Conservation (phyloP, 2,113 vertebrate species). For the Eptesicus fuscus region DNA sequence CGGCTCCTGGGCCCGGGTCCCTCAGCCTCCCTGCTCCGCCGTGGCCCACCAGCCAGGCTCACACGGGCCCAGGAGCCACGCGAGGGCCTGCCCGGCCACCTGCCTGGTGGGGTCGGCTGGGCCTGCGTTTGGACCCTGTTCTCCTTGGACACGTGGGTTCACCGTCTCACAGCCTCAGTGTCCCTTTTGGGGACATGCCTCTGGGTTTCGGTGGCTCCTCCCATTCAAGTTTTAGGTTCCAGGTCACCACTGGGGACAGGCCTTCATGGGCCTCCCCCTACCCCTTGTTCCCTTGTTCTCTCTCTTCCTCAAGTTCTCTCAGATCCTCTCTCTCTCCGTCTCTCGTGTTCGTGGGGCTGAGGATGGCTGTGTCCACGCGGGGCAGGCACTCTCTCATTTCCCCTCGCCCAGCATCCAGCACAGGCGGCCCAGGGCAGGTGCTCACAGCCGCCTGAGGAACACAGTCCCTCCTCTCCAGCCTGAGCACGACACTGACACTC, state of each 20-base stretch:
- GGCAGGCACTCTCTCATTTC: not conserved
- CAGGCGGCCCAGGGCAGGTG: not conserved
- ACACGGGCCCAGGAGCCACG: not conserved
- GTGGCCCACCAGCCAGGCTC: accelerated
- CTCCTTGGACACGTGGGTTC: no score
- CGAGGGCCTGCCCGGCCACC: not conserved
- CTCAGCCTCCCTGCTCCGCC: accelerated
- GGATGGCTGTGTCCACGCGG: not conserved
- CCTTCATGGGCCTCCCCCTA: not conserved
- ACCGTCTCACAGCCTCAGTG: not conserved
- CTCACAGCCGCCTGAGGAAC: not conserved
- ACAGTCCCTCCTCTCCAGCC: accelerated
- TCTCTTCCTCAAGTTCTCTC: not conserved
- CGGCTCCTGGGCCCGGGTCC: not conserved
- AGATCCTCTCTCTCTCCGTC: no score
- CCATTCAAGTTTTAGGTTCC: not conserved
- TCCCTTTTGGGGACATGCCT: not conserved
- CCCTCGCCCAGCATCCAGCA: not conserved
- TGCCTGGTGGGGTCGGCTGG: not conserved
- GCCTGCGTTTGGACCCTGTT: not conserved
- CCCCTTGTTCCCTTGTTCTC: no score
- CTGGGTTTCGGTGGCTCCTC: not conserved
- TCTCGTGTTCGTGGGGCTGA: accelerated
- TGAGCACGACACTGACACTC: not conserved
- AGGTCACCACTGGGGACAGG: not conserved